Evolutionary conservation across 2,113 vertebrate species (phyloP).

Genomic region (Bungarus multicinctus): DNA sequence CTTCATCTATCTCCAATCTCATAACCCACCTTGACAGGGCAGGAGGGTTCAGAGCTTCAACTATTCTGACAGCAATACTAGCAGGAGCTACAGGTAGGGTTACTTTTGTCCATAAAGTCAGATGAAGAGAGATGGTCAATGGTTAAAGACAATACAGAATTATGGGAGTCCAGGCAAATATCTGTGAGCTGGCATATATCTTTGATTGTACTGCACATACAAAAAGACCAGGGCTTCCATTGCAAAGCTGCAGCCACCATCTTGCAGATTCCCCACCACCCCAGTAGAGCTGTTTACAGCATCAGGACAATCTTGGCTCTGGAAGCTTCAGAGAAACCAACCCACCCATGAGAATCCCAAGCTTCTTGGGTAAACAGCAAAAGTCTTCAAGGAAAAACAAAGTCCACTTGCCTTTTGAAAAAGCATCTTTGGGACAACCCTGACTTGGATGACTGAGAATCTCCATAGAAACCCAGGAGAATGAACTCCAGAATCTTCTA

Average conservation of each 20-base stretch:
- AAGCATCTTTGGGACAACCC: background rate
- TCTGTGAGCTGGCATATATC: background rate
- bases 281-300: background rate
- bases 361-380: too few species aligned
- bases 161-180: background rate
- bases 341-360: background rate
- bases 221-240: background rate
- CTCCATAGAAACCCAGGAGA: background rate
- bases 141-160: background rate
- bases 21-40: background rate
- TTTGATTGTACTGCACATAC: background rate
- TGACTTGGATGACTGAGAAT: background rate
- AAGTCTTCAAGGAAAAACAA: background rate
- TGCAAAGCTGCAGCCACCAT: background rate
- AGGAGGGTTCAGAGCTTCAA: background rate
- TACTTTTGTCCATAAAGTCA: background rate
- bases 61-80: background rate
- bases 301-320: background rate
- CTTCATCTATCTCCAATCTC: background rate
- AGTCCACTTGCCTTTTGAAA: background rate
- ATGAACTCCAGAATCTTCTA: background rate
- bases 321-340: background rate
- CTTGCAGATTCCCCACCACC: background rate
- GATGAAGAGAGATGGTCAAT: background rate
- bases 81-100: background rate